Evolutionary conservation across 2,797 vertebrate species (phyloP).

Genomic region (Cygnus olor): DNA sequence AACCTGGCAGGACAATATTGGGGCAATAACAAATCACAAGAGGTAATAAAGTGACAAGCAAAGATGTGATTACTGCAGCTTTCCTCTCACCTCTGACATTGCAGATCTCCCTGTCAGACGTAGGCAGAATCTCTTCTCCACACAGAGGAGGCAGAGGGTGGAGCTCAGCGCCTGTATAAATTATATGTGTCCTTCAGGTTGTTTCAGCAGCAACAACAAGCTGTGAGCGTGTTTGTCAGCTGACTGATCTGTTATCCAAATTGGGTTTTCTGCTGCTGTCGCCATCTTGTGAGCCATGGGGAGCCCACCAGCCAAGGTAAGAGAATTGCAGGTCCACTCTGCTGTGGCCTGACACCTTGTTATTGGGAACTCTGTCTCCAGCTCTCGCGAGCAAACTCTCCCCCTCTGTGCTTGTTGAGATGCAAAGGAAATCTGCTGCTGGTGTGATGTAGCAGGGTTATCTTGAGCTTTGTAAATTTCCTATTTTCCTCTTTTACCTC

Average conservation of each 20-base stretch:
- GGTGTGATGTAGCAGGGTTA: not conserved
- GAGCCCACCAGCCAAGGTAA: conserved; percentile 67
- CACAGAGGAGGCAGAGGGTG: conserved; percentile 62
- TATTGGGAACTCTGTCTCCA: not conserved
- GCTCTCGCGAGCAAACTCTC: rapidly evolving
- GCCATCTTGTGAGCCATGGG: conserved; percentile 43
- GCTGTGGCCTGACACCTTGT: not conserved
- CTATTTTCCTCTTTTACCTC: rapidly evolving
- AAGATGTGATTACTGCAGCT: not conserved
- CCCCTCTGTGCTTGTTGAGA: not conserved
- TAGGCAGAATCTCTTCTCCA: conserved; percentile 25
- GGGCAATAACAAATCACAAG: not conserved
- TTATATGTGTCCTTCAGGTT: conserved; percentile 65
- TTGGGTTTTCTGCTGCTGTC: not conserved
- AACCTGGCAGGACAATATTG: not conserved
- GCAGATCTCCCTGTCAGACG: not conserved
- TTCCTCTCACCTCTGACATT: conserved; percentile 7
- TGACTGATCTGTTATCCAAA: conserved; percentile 37
- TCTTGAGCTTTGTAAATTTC: not conserved
- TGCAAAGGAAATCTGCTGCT: not conserved
- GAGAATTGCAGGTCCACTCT: rapidly evolving
- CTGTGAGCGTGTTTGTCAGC: conserved; percentile 33
- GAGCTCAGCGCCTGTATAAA: conserved; percentile 58
- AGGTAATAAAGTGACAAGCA: not conserved
- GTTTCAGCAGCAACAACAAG: conserved; percentile 48